Conservation (phyloP, 2,113 vertebrate genomes). For the Leiothrix lutea region DNA sequence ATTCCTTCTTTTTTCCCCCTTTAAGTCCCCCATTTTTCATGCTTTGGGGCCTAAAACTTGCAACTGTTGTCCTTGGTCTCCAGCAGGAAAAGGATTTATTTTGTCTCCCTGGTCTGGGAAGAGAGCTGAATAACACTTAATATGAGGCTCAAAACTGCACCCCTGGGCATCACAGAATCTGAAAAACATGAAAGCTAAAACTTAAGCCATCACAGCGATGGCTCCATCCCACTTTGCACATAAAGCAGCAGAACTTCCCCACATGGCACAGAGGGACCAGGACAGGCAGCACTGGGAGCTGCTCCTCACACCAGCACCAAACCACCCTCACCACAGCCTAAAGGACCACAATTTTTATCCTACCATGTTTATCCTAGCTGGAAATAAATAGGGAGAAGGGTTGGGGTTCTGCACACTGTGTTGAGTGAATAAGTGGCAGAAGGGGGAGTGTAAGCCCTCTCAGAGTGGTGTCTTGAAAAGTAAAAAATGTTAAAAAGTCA, state of each 20-base stretch:
- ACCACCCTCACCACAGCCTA: not conserved
- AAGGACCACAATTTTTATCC: accelerated
- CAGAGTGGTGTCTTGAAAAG: not conserved
- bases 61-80: not conserved
- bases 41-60: not conserved
- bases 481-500: not conserved
- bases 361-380: not conserved
- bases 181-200: not conserved
- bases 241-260: not conserved
- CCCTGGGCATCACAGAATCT: not conserved
- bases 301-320: not conserved
- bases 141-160: not conserved
- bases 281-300: not conserved
- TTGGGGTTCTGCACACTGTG: not conserved
- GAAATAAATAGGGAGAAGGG: not conserved
- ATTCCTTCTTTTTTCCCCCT: not conserved
- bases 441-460: not conserved
- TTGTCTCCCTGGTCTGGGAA: not conserved
- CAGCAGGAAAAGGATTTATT: not conserved
- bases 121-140: not conserved
- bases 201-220: not conserved
- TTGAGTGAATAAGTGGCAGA: not conserved
- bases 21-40: not conserved
- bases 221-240: accelerated
- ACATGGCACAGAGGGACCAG: accelerated